These are phyloP conservation scores for Zoanthus solanderi DNA, from an alignment of 92 coral and sea anemone genomes.

Conservation along the genomic window DNA sequence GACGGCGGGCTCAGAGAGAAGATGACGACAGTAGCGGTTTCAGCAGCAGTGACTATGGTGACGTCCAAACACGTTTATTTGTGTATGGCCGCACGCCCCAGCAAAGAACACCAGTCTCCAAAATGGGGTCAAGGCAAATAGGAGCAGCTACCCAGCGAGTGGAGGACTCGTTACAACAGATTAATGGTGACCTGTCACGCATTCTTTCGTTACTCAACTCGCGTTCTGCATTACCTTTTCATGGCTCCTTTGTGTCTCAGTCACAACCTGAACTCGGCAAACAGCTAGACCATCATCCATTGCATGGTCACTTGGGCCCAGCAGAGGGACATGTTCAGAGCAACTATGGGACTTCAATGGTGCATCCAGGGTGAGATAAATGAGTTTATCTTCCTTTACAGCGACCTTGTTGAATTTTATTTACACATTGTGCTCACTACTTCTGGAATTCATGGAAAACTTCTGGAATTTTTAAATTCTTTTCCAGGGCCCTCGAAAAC, in stretches of 20 bases:
- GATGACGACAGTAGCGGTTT: slow-evolving; percentile 93
- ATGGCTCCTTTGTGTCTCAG: slow-evolving; percentile 12
- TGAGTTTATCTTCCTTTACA: too few species aligned
- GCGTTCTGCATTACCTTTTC: slow-evolving; percentile 44
- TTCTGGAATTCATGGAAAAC: too few species aligned
- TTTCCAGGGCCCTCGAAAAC: too few species aligned
- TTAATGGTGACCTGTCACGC: slow-evolving; percentile 80
- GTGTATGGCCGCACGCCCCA: slow-evolving; percentile 57
- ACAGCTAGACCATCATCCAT: slow-evolving; percentile 24
- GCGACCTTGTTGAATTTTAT: too few species aligned
- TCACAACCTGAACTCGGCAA: slow-evolving; percentile 51
- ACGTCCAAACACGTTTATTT: slow-evolving; percentile 69
- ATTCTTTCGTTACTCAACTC: slow-evolving; percentile 76
- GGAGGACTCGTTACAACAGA: slow-evolving; percentile 77
- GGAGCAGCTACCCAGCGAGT: slow-evolving; percentile 56
- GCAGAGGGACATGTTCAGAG: not conserved
- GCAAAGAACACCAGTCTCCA: slow-evolving; percentile 43
- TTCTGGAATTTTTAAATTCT: too few species aligned
- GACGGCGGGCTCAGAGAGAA: slow-evolving; percentile 56
- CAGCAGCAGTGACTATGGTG: slow-evolving; percentile 94
- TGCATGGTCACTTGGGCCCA: not conserved
- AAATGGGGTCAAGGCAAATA: not conserved
- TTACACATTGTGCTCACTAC: too few species aligned
- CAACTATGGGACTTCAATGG: not conserved
- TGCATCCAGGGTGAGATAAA: slow-evolving; percentile 16